Evolutionary conservation across 1,140 invertebrate genomes (phyloP).

Genomic region (Aphelenchoides fujianensis): DNA sequence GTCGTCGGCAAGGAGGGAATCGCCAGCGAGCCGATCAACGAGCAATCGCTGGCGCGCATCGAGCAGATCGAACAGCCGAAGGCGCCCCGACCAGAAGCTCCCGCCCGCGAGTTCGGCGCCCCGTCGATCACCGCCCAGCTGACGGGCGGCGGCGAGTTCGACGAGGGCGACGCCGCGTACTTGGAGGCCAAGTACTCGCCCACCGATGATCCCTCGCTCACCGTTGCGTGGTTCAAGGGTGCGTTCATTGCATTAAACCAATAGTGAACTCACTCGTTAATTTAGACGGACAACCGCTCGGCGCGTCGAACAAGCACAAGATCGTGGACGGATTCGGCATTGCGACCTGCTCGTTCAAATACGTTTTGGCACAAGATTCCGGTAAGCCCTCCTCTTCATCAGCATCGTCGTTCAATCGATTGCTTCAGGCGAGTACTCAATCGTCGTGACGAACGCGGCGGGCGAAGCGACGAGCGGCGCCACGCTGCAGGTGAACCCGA

Average conservation of each 20-base stretch:
- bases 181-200: constrained; percentile 80
- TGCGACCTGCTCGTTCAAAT: constrained; percentile 65
- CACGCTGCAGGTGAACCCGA: constrained; percentile 44
- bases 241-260: not conserved
- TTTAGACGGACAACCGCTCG: no score
- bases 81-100: constrained; percentile 29
- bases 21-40: constrained; percentile 86
- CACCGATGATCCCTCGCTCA: constrained; percentile 76
- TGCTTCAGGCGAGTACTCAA: constrained; percentile 61
- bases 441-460: constrained; percentile 34
- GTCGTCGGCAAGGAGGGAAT: constrained; percentile 75
- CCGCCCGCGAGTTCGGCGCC: constrained; percentile 66
- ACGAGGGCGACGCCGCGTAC: constrained; percentile 77
- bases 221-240: constrained; percentile 45
- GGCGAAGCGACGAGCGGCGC: constrained; percentile 54
- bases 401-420: constrained; percentile 64
- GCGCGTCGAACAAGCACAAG: constrained; percentile 65
- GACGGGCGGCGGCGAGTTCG: constrained; percentile 77
- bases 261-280: no score
- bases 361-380: constrained; percentile 65
- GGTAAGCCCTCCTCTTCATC: constrained; percentile 65
- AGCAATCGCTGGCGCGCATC: constrained; percentile 90
- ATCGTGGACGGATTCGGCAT: constrained; percentile 66
- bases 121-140: constrained; percentile 85
- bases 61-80: constrained; percentile 76